A percentile compares a stretch with the other conserved stretches of the same genome.
phyloP scores from a whole-genome alignment of 2,888 invertebrate genomes.

The Spatulosminthurus flaviceps region DNA sequence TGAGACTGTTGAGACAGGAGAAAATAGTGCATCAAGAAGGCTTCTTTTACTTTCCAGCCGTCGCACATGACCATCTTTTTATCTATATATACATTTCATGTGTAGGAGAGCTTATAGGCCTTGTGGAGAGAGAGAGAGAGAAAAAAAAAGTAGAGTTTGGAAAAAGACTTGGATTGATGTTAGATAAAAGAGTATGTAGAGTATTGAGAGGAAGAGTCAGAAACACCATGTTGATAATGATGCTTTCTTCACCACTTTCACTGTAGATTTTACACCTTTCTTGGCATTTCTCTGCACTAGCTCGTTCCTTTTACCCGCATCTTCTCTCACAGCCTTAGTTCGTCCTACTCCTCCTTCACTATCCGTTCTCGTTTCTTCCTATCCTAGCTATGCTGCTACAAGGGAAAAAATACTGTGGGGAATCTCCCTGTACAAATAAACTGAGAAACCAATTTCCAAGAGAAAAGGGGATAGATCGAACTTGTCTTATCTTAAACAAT shows the following conservation, averaged over 20 bases:
- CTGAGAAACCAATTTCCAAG: conserved; percentile 51
- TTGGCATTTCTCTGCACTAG: background rate
- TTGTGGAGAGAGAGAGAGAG: conserved; percentile 7
- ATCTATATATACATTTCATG: no score
- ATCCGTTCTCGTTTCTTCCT: conserved; percentile 31
- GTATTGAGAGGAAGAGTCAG: background rate
- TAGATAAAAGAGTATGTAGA: background rate
- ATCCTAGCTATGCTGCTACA: background rate
- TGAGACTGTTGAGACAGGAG: conserved; percentile 27
- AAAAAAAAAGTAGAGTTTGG: background rate
- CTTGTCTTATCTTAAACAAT: background rate
- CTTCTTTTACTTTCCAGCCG: background rate
- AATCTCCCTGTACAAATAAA: conserved; percentile 52
- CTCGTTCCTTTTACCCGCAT: background rate
- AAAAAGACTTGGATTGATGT: conserved; percentile 26
- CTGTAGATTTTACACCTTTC: conserved; percentile 51
- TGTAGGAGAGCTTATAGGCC: no score
- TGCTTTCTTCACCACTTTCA: conserved; percentile 46
- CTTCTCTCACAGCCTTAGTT: background rate
- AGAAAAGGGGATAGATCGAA: background rate
- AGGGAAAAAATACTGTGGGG: conserved; percentile 44
- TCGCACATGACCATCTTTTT: background rate
- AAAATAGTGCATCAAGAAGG: conserved; percentile 21
- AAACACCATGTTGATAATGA: conserved; percentile 47
- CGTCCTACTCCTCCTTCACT: background rate